Base-by-base conservation (phyloP, 2,797 vertebrate species). In the Channa striata region DNA sequence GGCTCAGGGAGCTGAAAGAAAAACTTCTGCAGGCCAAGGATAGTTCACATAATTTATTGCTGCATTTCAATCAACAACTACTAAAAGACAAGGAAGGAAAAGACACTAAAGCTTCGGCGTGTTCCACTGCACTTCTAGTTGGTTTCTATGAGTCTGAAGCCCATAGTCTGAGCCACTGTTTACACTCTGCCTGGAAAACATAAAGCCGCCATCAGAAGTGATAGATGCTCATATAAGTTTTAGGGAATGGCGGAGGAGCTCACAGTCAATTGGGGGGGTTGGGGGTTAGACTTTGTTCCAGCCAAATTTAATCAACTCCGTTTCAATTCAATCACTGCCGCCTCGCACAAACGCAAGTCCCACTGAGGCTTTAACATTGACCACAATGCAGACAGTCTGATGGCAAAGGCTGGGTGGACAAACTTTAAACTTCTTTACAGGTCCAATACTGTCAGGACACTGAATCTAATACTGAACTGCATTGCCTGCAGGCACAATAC, bases 281-380 rank as follows among this genome's bases (percentile, higher is more conserved):
- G 25, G 25, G 73, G 51, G 74, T 89, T 81, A 77, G 72, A 84
- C 77, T 85, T 64, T 71, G 65, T 68, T 81, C 84, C 81, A 58
- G 72, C 72, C 64, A 83, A 90, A 91, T 93, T 86, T 87, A 92
- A 89, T 87, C 78, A 83, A 72, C 87, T 88, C 80, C 21, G 72
- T 85, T 87, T 83, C 82, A 78, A 84, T 89, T 87, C 84, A 86
- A 84, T 89, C 81, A 80, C 69, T 52, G 74, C 63, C 42, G 48
- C 61, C 59, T 70, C 39, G 33, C 77, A 72, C 79, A 82, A 83
- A 85, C 79, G 57, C 43, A 40, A 51, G 71, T 67, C 72, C 79
- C 74, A 39, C 23, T 30, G 78, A 83, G 72, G 51, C 69, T 65
- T 47, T 11, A 62, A 59, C 80, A 85, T 81, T 53, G 73, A 90